Conservation (phyloP, 2,797 vertebrate genomes). For the Micrastur ruficollis region DNA sequence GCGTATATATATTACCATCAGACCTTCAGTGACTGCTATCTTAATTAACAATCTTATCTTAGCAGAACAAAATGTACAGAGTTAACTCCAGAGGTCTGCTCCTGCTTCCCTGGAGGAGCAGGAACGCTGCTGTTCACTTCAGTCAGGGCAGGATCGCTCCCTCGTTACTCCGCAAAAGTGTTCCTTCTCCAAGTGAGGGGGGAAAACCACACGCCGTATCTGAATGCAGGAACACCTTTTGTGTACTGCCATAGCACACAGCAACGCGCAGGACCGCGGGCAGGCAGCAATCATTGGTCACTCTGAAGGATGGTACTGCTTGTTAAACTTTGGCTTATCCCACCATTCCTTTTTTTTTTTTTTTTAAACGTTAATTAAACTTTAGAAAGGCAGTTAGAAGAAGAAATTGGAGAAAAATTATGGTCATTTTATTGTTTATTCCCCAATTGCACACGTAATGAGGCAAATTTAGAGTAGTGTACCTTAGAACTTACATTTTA, state of each 20-base stretch:
- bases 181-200: rapidly evolving
- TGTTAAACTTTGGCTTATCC: background rate
- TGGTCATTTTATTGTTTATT: conserved; percentile 41
- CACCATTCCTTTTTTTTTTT: background rate
- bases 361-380: conserved; percentile 4
- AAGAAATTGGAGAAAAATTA: conserved; percentile 23
- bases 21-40: background rate
- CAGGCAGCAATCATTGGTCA: background rate
- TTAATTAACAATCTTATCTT: background rate
- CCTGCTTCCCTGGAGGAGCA: rapidly evolving
- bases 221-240: background rate
- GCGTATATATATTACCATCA: background rate
- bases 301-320: background rate
- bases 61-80: rapidly evolving
- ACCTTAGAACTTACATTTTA: conserved; percentile 39
- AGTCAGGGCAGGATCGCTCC: rapidly evolving
- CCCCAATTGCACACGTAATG: conserved; percentile 37
- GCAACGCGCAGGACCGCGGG: background rate
- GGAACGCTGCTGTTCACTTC: rapidly evolving
- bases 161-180: rapidly evolving
- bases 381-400: conserved; percentile 22
- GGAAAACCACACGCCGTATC: background rate
- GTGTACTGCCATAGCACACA: background rate
- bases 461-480: conserved; percentile 37
- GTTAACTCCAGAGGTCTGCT: background rate